phyloP scores from a whole-genome alignment of 2,888 invertebrate genomes.

The Dioctria rufipes region DNA sequence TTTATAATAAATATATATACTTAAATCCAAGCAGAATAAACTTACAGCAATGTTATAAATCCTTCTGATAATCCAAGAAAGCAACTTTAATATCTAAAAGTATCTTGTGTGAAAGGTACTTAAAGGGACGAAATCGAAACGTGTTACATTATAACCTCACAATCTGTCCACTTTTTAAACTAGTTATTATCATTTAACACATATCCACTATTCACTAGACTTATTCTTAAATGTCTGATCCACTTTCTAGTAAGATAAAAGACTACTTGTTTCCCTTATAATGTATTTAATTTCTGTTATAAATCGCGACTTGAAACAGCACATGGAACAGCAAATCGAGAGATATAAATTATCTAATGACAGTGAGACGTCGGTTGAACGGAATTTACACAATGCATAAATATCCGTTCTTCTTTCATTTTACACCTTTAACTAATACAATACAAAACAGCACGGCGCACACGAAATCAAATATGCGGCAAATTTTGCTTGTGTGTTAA shows the following conservation, averaged over 20 bases:
- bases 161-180: conserved; percentile 1
- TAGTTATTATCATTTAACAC: conserved; percentile 12
- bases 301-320: conserved; percentile 32
- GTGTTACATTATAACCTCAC: conserved; percentile 48
- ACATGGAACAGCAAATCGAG: conserved; percentile 36
- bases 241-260: background rate
- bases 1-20: background rate
- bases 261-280: background rate
- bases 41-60: background rate
- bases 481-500: too few species aligned
- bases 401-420: too few species aligned
- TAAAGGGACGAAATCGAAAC: conserved; percentile 1
- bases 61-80: background rate
- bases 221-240: background rate
- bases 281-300: conserved; percentile 10
- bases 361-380: conserved; percentile 1
- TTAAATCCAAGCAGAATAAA: background rate
- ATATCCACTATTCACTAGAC: background rate
- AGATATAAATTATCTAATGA: conserved; percentile 47
- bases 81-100: background rate
- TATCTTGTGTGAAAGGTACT: too few species aligned
- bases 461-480: too few species aligned
- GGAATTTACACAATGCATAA: too few species aligned
- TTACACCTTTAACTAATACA: too few species aligned
- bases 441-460: too few species aligned